Percentiles rank a stretch among this genome's conserved stretches.
phyloP scores from a whole-genome alignment of 2,797 vertebrate species.

The Sebastes iracundus region DNA sequence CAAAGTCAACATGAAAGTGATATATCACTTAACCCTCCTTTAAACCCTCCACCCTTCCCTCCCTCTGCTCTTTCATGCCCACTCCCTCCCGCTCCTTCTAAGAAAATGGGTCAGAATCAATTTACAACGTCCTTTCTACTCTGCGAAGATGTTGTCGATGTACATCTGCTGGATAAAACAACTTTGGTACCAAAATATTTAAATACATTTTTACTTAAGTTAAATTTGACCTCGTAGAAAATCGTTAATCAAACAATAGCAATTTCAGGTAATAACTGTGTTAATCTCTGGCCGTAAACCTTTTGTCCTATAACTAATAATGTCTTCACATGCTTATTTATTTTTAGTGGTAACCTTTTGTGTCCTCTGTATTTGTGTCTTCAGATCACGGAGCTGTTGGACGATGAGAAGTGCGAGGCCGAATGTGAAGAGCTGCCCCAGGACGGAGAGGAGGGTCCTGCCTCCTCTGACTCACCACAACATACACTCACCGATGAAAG shows the following conservation, averaged over 20 bases:
- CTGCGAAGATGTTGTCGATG: not conserved
- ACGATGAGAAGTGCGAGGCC: conserved; percentile 93
- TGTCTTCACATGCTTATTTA: not conserved
- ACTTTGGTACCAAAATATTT: not conserved
- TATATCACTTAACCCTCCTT: not conserved
- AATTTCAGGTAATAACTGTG: not conserved
- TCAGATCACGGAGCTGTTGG: conserved; percentile 86
- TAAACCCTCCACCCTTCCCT: not conserved
- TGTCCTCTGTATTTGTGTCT: not conserved
- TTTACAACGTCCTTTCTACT: not conserved
- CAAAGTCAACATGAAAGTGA: conserved; percentile 39
- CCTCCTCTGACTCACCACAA: conserved; percentile 69
- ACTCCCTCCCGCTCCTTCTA: not conserved
- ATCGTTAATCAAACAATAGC: not conserved
- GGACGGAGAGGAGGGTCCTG: conserved; percentile 85
- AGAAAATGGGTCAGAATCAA: not conserved
- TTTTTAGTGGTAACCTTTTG: not conserved
- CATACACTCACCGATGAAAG: conserved; percentile 47
- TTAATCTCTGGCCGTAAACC: not conserved
- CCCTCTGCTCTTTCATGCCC: not conserved
- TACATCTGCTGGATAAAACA: not conserved
- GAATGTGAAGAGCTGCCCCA: conserved; percentile 92
- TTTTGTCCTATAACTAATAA: not conserved
- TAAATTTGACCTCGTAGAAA: not conserved
- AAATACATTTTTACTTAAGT: not conserved